Conservation (phyloP, 1,140 invertebrate genomes). For the Hydropsyche tenuis region DNA sequence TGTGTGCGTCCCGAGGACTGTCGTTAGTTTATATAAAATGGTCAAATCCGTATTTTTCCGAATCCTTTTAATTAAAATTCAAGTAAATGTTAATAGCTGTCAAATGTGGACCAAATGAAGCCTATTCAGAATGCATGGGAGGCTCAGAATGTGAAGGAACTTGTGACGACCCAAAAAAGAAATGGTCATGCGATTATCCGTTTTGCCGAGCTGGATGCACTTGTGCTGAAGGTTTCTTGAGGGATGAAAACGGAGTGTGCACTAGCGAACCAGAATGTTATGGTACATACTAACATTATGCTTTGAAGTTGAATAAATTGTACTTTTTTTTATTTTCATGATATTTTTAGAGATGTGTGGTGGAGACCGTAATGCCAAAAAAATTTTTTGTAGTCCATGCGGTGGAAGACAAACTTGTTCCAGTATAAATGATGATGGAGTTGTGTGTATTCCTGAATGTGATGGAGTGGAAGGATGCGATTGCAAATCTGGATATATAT, state of each 20-base stretch:
- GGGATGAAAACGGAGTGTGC: conserved; percentile 7
- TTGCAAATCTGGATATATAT: conserved; percentile 24
- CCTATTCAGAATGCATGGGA: not conserved
- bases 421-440: not conserved
- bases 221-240: not conserved
- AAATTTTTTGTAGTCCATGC: not conserved
- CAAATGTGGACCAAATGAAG: not conserved
- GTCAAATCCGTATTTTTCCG: too few relatives aligned
- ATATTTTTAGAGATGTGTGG: not conserved
- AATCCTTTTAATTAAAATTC: not conserved
- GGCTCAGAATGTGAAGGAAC: not conserved
- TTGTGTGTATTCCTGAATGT: not conserved
- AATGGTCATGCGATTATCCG: not conserved
- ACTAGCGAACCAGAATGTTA: not conserved
- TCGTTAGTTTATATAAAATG: not conserved
- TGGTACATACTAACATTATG: too few relatives aligned
- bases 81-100: not conserved
- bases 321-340: too few relatives aligned
- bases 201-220: conserved; percentile 1
- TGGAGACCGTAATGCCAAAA: not conserved
- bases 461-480: not conserved
- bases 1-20: conserved; percentile 16
- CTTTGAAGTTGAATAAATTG: too few relatives aligned
- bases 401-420: not conserved
- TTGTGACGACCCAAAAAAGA: not conserved